These are phyloP conservation scores for Rugalucina vietnamica DNA, from an alignment of 2,888 invertebrate genomes.

Conservation along the genomic window DNA sequence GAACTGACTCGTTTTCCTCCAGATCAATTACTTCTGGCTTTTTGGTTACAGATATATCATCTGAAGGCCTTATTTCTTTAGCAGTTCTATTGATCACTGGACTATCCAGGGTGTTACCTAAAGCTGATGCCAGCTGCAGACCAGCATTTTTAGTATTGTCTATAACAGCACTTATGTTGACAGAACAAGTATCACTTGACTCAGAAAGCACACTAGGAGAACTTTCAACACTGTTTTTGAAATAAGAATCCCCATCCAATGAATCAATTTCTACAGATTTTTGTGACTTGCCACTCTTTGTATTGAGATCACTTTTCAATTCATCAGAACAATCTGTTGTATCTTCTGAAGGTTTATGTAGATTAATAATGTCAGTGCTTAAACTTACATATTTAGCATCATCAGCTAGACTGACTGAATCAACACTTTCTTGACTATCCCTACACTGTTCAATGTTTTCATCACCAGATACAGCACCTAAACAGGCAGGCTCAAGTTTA, in stretches of 20 bases:
- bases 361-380: no score
- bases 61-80: background rate
- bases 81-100: background rate
- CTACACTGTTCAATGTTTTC: no score
- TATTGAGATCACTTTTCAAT: no score
- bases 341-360: no score
- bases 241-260: background rate
- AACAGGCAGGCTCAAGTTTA: no score
- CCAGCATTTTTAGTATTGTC: background rate
- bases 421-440: no score
- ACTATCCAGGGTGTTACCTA: background rate
- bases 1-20: background rate
- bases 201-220: background rate
- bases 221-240: no score
- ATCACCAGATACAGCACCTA: no score
- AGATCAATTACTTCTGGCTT: background rate
- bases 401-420: no score
- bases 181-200: background rate
- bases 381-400: no score
- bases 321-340: no score
- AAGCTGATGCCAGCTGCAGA: background rate
- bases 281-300: background rate
- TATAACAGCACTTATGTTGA: constrained; percentile 3
- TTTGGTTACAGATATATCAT: background rate
- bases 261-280: background rate